phyloP scores from a whole-genome alignment of 2,113 vertebrate species.

The Cebidichthys violaceus region DNA sequence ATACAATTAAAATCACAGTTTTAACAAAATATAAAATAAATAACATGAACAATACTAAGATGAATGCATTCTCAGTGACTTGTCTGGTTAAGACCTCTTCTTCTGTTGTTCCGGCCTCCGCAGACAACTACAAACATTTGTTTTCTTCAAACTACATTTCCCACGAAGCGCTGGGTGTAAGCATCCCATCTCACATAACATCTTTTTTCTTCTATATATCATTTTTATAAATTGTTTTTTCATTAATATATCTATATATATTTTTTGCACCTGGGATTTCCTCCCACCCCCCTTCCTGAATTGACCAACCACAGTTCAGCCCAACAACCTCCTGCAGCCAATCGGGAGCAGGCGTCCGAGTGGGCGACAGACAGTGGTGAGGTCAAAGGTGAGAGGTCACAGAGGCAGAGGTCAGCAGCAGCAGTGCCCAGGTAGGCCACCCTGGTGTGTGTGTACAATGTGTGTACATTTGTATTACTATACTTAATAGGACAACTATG shows the following conservation, averaged over 20 bases:
- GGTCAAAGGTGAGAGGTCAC: constrained; percentile 80
- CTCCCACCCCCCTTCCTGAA: constrained; percentile 64
- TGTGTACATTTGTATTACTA: constrained; percentile 53
- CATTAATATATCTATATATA: constrained; percentile 27
- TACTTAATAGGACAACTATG: constrained; percentile 32
- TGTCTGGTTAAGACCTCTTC: constrained; percentile 64
- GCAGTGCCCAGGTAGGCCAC: constrained; percentile 69
- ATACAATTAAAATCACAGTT: constrained; percentile 79
- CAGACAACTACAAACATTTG: constrained; percentile 58
- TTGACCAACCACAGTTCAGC: constrained; percentile 67
- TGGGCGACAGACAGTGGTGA: constrained; percentile 75
- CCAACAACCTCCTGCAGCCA: constrained; percentile 65
- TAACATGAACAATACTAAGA: constrained; percentile 83
- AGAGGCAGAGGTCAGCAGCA: constrained; percentile 77
- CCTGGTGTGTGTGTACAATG: constrained; percentile 61
- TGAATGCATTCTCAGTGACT: constrained; percentile 76
- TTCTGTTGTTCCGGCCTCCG: constrained; percentile 37
- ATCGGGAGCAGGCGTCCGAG: constrained; percentile 64
- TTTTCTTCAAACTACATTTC: constrained; percentile 61
- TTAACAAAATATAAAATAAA: constrained; percentile 86
- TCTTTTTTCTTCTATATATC: constrained; percentile 9
- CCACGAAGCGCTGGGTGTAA: constrained; percentile 65
- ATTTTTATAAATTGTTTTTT: constrained; percentile 37
- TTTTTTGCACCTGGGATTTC: constrained; percentile 77
- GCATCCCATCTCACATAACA: constrained; percentile 47